Evolutionary conservation across 2,113 vertebrate genomes (phyloP).

Genomic region (human): DNA sequence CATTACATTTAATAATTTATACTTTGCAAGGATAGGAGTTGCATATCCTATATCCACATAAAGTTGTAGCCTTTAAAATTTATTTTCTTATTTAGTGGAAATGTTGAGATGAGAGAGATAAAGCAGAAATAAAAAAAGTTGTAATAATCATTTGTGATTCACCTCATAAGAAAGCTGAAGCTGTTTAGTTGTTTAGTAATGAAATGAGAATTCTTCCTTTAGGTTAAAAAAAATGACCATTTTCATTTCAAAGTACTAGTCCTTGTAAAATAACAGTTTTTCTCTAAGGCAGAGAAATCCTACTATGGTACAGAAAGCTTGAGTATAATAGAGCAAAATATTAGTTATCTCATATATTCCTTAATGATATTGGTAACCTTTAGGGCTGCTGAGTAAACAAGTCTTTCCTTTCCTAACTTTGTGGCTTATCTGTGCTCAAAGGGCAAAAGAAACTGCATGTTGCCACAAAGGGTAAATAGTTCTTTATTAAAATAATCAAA

Average conservation of each 20-base stretch:
- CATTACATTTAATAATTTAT: constrained; percentile 59
- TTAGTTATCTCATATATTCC: constrained; percentile 69
- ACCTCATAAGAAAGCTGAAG: not conserved
- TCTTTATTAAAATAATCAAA: constrained; percentile 31
- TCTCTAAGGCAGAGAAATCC: constrained; percentile 60
- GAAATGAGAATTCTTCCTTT: not conserved
- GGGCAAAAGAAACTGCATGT: constrained; percentile 58
- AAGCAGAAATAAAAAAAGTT: not conserved
- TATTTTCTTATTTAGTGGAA: not conserved
- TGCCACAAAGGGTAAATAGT: constrained; percentile 49
- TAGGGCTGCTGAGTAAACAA: constrained; percentile 77
- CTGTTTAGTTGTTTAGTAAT: not conserved
- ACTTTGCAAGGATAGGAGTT: not conserved
- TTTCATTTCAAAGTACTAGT: constrained; percentile 42
- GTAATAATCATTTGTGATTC: not conserved
- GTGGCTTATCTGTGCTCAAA: constrained; percentile 77
- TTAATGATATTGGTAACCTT: constrained; percentile 76
- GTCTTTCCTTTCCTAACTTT: constrained; percentile 61
- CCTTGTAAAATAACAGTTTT: not conserved
- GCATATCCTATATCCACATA: not conserved
- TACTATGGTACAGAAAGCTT: constrained; percentile 41
- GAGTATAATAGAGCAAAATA: constrained; percentile 58
- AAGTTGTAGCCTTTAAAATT: not conserved
- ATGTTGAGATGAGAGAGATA: constrained; percentile 7
- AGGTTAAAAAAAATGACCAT: not conserved